A percentile compares a stretch with the other conserved stretches of the same genome.
Evolutionary conservation across 2,888 invertebrate species (phyloP).

Genomic region (Dolomedes plantarius): DNA sequence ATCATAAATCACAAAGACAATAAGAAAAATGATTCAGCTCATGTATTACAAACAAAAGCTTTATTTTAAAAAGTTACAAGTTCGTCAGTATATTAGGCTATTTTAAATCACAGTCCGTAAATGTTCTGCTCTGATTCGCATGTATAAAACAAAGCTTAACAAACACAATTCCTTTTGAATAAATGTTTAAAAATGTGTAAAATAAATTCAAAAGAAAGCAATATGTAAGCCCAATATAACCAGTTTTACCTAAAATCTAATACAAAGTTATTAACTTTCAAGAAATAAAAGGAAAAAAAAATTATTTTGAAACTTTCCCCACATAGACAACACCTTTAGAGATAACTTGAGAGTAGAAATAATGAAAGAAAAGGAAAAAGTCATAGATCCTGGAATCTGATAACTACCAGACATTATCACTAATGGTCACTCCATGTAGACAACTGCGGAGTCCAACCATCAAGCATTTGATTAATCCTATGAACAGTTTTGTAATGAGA

Average conservation of each 20-base stretch:
- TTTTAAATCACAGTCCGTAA: constrained; percentile 9
- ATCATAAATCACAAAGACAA: too few relatives aligned
- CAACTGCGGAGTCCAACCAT: background rate
- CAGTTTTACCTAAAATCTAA: background rate
- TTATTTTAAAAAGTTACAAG: background rate
- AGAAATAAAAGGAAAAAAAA: background rate
- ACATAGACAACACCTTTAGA: background rate
- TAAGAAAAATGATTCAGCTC: background rate
- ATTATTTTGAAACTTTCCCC: background rate
- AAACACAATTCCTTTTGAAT: too few relatives aligned
- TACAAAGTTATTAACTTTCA: background rate
- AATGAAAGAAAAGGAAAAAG: background rate
- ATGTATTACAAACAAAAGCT: background rate
- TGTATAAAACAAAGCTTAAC: background rate
- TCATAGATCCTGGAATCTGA: background rate
- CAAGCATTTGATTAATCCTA: constrained; percentile 6
- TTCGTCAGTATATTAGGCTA: background rate
- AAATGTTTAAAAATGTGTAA: background rate
- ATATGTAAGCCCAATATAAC: too few relatives aligned
- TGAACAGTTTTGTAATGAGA: background rate
- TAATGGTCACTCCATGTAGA: constrained; percentile 1
- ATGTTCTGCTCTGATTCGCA: background rate
- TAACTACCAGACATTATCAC: constrained; percentile 1
- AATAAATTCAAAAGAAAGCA: background rate
- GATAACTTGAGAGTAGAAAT: background rate